Evolutionary conservation across 2,797 vertebrate species (phyloP).

Genomic region (Enteromius afrohamiltoni): DNA sequence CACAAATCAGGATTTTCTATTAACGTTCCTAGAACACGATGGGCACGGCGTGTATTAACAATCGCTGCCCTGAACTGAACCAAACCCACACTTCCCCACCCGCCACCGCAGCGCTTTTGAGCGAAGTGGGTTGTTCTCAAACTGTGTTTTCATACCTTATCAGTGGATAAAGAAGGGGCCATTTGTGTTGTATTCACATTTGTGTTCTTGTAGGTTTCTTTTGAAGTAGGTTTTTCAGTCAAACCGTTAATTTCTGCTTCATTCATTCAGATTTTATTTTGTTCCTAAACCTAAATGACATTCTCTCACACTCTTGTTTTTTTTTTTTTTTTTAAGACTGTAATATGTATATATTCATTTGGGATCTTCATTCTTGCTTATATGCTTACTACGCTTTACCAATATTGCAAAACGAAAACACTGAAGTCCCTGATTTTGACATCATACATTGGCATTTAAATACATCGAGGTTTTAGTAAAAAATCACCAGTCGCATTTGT

Average conservation of each 20-base stretch:
- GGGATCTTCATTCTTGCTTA: not conserved
- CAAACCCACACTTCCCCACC: not conserved
- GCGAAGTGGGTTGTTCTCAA: not conserved
- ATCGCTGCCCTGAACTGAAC: slow-evolving; percentile 18
- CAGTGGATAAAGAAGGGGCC: not conserved
- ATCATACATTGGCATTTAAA: not conserved
- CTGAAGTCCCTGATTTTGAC: not conserved
- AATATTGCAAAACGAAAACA: not conserved
- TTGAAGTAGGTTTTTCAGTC: slow-evolving; percentile 2
- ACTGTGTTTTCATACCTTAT: slow-evolving; percentile 6
- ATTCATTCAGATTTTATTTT: slow-evolving; percentile 57
- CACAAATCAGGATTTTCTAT: slow-evolving; percentile 42
- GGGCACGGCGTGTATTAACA: not conserved
- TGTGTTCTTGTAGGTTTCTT: not conserved
- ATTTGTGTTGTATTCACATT: not conserved
- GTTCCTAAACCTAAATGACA: slow-evolving; percentile 67
- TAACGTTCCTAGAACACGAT: slow-evolving; percentile 33
- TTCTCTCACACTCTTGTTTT: slow-evolving; percentile 69
- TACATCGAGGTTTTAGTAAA: not conserved
- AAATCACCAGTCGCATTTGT: not conserved
- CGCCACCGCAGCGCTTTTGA: not conserved
- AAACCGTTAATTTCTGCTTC: slow-evolving; percentile 63
- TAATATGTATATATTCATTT: slow-evolving; percentile 43
- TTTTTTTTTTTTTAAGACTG: slow-evolving; percentile 61
- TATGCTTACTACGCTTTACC: slow-evolving; percentile 15